Evolutionary conservation across 2,113 vertebrate genomes (phyloP), one percentile per base, ranked within the genome.

Genomic region (Mystacornis crossleyi): DNA sequence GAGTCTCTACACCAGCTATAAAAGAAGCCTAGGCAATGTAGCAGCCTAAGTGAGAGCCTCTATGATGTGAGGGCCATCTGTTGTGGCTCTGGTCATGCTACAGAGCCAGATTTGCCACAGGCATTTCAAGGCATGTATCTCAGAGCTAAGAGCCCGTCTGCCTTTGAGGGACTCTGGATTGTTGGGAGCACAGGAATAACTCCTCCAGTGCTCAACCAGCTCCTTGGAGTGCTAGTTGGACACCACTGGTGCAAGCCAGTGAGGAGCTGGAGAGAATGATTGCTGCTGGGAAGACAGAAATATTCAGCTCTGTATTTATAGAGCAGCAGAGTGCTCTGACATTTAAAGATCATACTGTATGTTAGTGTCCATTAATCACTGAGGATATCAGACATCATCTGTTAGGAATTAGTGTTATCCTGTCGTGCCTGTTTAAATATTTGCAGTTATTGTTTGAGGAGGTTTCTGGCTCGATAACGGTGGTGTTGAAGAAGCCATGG

Each of bases 11-110:
- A 47, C 13, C 7, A 45, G n/a, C 3, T 31, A 4, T 45, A 6
- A 61, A 83, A 72, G 40, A 69, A 61, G 21, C 24, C 13, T 31
- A 18, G 8, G 31, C 28, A 53, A 5, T 38, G 42, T 65, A 53
- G 33, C 45, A 83, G 38, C 21, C n/a, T 31, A 70, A 25, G 42
- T 38, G 36, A 42, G 36, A 80, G 9, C 33, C 20, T 18, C 20
- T 38, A 0, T 3, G 36, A 28, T 1, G 0, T 45, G 61, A 79
- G 20, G 3, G 17, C 36, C 1, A 0, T 48, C 31, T 48, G 4
- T 28, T 50, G 53, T 42, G 8, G 6, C 57, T 77, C 53, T 58
- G 15, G 17, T n/a, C 28, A 3, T 33, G 18, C 12, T 47, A 4
- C 51, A 34, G 67, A 80, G 28, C 14, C 70, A 51, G 26, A 67